These are phyloP conservation scores for Aphelenchoides fujianensis DNA, from an alignment of 1,140 invertebrate genomes.

Conservation along the genomic window DNA sequence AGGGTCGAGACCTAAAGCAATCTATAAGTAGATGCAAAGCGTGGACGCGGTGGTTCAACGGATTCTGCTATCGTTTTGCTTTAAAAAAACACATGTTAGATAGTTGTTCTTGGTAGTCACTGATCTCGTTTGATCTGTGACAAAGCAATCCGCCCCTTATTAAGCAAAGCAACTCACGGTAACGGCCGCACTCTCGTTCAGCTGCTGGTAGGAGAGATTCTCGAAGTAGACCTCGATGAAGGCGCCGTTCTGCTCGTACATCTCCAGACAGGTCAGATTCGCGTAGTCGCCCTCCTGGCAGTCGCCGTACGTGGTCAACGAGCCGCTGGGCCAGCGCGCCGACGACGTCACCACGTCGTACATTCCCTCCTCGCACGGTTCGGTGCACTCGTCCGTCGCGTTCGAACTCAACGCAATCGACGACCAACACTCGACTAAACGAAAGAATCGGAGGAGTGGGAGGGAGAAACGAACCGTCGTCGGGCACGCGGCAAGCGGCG, in stretches of 20 bases:
- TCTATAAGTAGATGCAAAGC: too few species aligned
- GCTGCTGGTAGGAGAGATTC: slow-evolving; percentile 32
- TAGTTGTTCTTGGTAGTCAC: too few species aligned
- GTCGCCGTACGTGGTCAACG: slow-evolving; percentile 21
- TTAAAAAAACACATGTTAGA: too few species aligned
- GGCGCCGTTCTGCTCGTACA: slow-evolving; percentile 2
- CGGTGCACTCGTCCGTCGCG: slow-evolving; percentile 23
- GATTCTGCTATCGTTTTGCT: too few species aligned
- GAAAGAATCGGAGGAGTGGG: not conserved
- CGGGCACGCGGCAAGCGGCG: not conserved
- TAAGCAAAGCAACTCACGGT: slow-evolving; percentile 28
- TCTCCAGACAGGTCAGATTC: slow-evolving; percentile 26
- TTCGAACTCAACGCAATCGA: not conserved
- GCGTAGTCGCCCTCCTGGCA: slow-evolving; percentile 36
- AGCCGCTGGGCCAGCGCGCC: slow-evolving; percentile 33
- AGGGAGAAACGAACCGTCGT: slow-evolving; percentile 15
- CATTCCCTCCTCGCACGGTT: slow-evolving; percentile 37
- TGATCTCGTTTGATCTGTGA: too few species aligned
- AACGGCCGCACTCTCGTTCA: slow-evolving; percentile 31
- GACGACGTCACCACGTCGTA: slow-evolving; percentile 33
- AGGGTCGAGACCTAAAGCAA: slow-evolving; percentile 36
- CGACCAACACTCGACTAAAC: slow-evolving; percentile 23
- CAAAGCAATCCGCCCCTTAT: too few species aligned
- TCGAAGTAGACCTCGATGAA: slow-evolving; percentile 34
- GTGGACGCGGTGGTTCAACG: not conserved